phyloP scores from a whole-genome alignment of 2,888 invertebrate species.

The Trissolcus japonicus region DNA sequence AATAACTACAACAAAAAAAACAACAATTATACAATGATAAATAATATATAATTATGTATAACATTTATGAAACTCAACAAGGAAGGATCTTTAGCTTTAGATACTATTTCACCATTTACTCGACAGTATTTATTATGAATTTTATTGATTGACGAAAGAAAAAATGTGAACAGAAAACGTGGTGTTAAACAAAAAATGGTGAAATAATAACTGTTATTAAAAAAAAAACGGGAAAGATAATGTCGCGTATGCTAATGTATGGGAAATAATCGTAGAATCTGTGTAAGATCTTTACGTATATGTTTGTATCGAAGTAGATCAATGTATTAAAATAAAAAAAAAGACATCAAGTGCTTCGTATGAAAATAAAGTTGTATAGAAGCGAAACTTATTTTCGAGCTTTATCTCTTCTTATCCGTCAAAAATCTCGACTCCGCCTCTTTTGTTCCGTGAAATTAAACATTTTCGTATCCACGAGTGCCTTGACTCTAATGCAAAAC shows the following conservation, averaged over 20 bases:
- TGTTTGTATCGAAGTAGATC: constrained; percentile 57
- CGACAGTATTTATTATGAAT: constrained; percentile 73
- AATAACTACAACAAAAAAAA: constrained; percentile 26
- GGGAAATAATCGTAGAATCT: constrained; percentile 51
- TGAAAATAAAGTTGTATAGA: constrained; percentile 56
- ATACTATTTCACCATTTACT: constrained; percentile 71
- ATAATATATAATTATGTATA: constrained; percentile 37
- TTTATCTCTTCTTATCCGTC: neutral
- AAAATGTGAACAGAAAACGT: neutral
- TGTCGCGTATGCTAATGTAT: constrained; percentile 46
- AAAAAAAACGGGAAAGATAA: constrained; percentile 22
- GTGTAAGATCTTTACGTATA: constrained; percentile 55
- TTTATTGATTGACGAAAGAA: constrained; percentile 29
- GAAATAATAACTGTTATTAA: constrained; percentile 33
- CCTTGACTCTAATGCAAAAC: no score
- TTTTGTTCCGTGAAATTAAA: no score
- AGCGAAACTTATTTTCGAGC: constrained; percentile 11
- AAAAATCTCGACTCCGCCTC: no score
- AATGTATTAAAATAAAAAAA: constrained; percentile 44
- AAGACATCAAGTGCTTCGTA: constrained; percentile 53
- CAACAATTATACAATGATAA: constrained; percentile 40
- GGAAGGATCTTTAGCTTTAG: constrained; percentile 62
- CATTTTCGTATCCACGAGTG: no score
- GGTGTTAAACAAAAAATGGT: neutral
- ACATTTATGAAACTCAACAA: constrained; percentile 36